A percentile compares a stretch with the other conserved stretches of the same genome.
phyloP scores from a whole-genome alignment of 2,888 invertebrate species.

The Pandemis heparana region DNA sequence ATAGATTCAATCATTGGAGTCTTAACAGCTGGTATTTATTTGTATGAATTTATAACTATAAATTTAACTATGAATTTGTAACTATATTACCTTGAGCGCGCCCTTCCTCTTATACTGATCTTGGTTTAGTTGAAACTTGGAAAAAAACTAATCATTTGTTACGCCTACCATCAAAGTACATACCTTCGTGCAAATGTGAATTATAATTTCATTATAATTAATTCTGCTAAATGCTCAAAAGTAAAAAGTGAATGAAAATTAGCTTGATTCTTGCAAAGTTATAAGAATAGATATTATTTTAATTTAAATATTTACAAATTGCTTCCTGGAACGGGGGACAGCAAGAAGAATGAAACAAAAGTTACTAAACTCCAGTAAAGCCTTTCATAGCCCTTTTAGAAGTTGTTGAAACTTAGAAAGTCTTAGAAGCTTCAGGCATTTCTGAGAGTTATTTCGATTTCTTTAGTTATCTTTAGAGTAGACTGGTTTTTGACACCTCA shows the following conservation, averaged over 20 bases:
- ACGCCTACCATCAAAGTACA: conserved; percentile 8
- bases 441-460: conserved; percentile 24
- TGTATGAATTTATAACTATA: neutral
- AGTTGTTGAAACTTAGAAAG: conserved; percentile 22
- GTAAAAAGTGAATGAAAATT: neutral
- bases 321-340: neutral
- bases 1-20: neutral
- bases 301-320: conserved; percentile 25
- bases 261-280: neutral
- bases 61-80: neutral
- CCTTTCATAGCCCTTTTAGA: conserved; percentile 26
- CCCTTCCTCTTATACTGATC: conserved; percentile 10
- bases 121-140: neutral
- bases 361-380: conserved; percentile 25
- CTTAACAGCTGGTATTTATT: neutral
- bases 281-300: neutral
- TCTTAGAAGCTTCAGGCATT: conserved; percentile 11
- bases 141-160: neutral
- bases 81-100: neutral
- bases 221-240: neutral
- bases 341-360: conserved; percentile 25
- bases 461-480: conserved; percentile 1
- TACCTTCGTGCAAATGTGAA: neutral
- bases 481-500: neutral
- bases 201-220: neutral